Base-by-base conservation (phyloP, 2,113 vertebrate genomes). In the Phrynocephalus versicolor region DNA sequence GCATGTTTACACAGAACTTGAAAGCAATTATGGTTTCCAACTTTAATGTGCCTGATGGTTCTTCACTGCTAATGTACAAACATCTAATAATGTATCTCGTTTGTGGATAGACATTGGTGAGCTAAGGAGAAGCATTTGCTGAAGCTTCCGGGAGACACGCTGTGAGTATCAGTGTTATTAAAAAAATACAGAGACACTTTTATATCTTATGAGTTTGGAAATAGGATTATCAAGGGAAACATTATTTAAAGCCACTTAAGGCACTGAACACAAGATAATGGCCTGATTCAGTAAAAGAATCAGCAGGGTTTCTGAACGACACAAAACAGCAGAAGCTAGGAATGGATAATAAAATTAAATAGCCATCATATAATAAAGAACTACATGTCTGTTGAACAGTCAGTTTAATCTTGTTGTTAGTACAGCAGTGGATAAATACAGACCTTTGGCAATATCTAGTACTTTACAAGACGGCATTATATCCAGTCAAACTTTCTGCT, bases 401-500 rank as follows among this genome's bases (percentile, higher is more conserved):
- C 88, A 90, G 79, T 89, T 91, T 90, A 94, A 93, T 92, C 83
- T 86, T 91, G 79, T 92, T 92, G 82, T 85, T 86, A 91, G 85
- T 80, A 88, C 90, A 91, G 75, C 83, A 91, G 75, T 93, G 80
- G 90, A 90, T 89, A 94, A 93, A 89, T 82, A 93, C 84, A 95
- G 91, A 87, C 2, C 77, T 83, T 89, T 92, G 89, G 89, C 95
- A 94, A 93, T 85, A 91, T 92, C 84, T 92, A 94, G 90, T 87
- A 92, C 94, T 91, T 93, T 91, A 92, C 89, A 84, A 90, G 88
- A 91, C 91, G 88, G 87, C 85, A 94, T 85, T 92, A 88, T 90
- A 92, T 94, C 91, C 87, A 87, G 91, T 90, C 85, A 92, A 88
- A 85, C 88, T 89, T 81, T 90, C 86, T 92, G 25, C 65, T 16